A percentile compares a stretch with the other conserved stretches of the same genome.
phyloP scores from a whole-genome alignment of 2,797 vertebrate species.

The Carduelis carduelis region DNA sequence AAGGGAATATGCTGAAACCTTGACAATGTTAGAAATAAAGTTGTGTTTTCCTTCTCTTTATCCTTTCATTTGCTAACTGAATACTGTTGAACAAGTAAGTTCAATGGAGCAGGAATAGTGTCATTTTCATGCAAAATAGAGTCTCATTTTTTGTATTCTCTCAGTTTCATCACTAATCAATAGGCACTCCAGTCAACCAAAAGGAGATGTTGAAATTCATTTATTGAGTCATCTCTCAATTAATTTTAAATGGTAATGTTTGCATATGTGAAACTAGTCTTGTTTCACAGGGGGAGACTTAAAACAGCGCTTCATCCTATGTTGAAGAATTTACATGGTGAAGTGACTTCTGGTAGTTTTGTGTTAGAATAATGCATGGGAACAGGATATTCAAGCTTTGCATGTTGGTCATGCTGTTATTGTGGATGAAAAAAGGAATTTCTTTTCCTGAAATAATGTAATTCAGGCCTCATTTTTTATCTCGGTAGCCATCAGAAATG shows the following conservation, averaged over 20 bases:
- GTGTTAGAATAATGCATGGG: not conserved
- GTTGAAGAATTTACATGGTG: not conserved
- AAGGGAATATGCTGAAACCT: not conserved
- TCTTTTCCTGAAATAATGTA: not conserved
- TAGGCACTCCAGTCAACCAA: not conserved
- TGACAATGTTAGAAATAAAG: not conserved
- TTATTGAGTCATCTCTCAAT: slow-evolving; percentile 1
- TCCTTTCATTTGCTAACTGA: not conserved
- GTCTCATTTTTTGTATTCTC: not conserved
- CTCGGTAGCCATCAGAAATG: not conserved
- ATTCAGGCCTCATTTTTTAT: not conserved
- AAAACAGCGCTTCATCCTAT: not conserved
- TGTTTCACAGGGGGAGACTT: not conserved
- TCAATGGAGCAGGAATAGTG: not conserved
- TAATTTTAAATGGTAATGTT: not conserved
- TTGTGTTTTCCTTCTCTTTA: not conserved
- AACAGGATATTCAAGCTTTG: not conserved
- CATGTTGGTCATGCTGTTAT: not conserved
- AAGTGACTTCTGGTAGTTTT: not conserved
- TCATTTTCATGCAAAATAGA: slow-evolving; percentile 11
- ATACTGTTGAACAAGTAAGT: not conserved
- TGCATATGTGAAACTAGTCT: not conserved
- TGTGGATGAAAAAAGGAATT: not conserved
- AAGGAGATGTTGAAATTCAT: not conserved
- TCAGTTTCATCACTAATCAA: slow-evolving; percentile 9